Evolutionary conservation across 2,113 vertebrate genomes (phyloP).

Genomic region (Laticauda laticaudata): DNA sequence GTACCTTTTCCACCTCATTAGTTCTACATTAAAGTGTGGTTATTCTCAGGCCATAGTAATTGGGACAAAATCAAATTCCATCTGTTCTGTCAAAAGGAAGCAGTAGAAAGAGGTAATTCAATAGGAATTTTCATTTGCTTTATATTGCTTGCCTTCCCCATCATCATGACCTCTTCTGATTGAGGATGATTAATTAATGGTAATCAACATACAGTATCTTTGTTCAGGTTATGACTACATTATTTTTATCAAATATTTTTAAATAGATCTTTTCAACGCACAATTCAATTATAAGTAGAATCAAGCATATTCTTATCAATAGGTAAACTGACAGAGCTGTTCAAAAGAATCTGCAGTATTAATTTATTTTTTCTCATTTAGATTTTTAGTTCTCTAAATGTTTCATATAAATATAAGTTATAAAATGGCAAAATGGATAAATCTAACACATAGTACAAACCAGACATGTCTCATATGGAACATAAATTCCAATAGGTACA

Average conservation of each 20-base stretch:
- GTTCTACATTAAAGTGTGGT: constrained; percentile 48
- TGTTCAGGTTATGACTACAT: constrained; percentile 11
- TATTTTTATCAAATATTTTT: constrained; percentile 33
- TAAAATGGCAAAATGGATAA: background rate
- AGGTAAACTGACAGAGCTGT: background rate
- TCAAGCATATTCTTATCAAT: background rate
- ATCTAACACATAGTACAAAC: background rate
- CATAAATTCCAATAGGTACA: background rate
- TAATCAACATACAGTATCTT: background rate
- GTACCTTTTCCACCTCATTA: constrained; percentile 62
- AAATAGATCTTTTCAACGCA: constrained; percentile 47
- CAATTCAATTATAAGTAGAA: constrained; percentile 26
- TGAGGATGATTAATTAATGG: background rate
- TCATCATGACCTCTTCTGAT: constrained; percentile 23
- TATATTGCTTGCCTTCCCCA: constrained; percentile 13
- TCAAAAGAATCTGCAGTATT: background rate
- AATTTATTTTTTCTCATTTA: fast-evolving
- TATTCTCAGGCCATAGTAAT: constrained; percentile 58
- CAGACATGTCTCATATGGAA: background rate
- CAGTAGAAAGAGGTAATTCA: constrained; percentile 46
- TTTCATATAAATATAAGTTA: background rate
- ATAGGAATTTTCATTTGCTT: constrained; percentile 21
- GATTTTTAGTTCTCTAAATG: constrained; percentile 10
- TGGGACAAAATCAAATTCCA: constrained; percentile 49
- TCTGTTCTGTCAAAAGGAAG: constrained; percentile 45